These are phyloP conservation scores for Yasuhikotakia modesta DNA, from an alignment of 2,797 vertebrate genomes.

Conservation along the genomic window DNA sequence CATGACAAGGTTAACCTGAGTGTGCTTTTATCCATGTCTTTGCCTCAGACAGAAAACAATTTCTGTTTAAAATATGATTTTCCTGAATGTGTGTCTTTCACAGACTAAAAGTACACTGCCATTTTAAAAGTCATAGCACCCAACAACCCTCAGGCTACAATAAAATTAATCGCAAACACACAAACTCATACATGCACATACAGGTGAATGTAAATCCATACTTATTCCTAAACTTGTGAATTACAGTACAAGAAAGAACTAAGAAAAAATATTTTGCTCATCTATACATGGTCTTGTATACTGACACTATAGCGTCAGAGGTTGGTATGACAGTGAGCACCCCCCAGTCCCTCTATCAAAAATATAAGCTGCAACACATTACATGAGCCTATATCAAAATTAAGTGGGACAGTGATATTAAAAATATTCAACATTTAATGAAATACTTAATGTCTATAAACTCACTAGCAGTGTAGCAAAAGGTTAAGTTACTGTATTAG, in stretches of 20 bases:
- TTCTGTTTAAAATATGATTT: too few relatives aligned
- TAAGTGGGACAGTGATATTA: not conserved
- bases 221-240: too few relatives aligned
- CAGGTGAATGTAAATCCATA: too few relatives aligned
- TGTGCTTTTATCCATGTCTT: conserved; percentile 1
- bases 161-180: not conserved
- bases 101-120: not conserved
- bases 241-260: too few relatives aligned
- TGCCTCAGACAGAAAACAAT: too few relatives aligned
- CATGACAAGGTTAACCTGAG: not conserved
- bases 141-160: not conserved
- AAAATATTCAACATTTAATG: too few relatives aligned
- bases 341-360: not conserved
- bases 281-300: too few relatives aligned
- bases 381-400: not conserved
- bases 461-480: not conserved
- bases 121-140: not conserved
- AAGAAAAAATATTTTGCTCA: too few relatives aligned
- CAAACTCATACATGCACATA: too few relatives aligned
- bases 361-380: not conserved
- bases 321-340: not conserved
- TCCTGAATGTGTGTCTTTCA: not conserved
- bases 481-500: not conserved
- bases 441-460: not conserved
- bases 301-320: too few relatives aligned